Conservation (phyloP, 2,113 vertebrate genomes). For the Strix uralensis region DNA sequence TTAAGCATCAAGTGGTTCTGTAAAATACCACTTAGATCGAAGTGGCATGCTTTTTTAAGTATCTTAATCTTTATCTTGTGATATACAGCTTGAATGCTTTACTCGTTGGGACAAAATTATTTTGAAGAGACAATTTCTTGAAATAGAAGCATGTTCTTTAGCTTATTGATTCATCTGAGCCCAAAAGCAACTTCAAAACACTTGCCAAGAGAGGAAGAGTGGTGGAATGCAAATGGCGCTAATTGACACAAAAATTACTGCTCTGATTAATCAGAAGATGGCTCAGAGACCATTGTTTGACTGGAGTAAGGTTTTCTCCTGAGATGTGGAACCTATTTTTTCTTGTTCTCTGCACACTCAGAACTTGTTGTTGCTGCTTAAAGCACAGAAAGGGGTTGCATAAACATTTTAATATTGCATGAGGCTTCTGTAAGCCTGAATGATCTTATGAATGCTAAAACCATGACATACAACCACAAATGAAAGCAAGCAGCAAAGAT, state of each 20-base stretch:
- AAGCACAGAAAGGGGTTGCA: slow-evolving; percentile 66
- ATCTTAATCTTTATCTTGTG: neutral
- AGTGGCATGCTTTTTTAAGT: neutral
- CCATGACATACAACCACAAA: slow-evolving; percentile 53
- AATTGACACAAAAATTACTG: slow-evolving; percentile 23
- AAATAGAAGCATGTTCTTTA: neutral
- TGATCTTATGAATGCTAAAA: slow-evolving; percentile 72
- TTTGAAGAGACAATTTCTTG: neutral
- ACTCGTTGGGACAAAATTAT: neutral
- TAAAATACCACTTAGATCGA: neutral
- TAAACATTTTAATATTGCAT: slow-evolving; percentile 83
- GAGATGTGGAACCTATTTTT: slow-evolving; percentile 58
- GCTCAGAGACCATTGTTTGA: slow-evolving; percentile 20
- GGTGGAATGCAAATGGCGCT: neutral
- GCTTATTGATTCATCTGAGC: neutral
- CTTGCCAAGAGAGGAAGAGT: neutral
- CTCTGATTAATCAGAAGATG: slow-evolving; percentile 47
- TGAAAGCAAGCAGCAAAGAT: slow-evolving; percentile 32
- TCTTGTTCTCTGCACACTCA: slow-evolving; percentile 40
- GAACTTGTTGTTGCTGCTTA: slow-evolving; percentile 66
- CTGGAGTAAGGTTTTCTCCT: slow-evolving; percentile 39
- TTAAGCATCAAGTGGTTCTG: neutral
- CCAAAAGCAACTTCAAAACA: neutral
- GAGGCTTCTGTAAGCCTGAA: slow-evolving; percentile 75
- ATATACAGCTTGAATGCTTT: neutral